These are phyloP conservation scores for Sebastes miniatus DNA, from an alignment of 2,797 vertebrate species.

Conservation along the genomic window DNA sequence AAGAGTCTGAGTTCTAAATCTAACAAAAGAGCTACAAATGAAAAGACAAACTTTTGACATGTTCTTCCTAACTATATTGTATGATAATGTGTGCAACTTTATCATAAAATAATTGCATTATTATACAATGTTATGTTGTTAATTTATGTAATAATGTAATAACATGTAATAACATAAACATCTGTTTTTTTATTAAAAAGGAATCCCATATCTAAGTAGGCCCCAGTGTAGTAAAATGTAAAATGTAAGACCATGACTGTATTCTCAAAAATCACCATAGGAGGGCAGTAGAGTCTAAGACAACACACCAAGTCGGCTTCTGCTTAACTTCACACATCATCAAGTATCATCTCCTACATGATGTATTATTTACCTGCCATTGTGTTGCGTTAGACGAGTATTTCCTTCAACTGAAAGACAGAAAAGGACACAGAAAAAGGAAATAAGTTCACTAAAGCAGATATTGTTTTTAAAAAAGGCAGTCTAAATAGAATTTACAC, in stretches of 20 bases:
- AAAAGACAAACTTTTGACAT: not conserved
- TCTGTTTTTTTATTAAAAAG: not conserved
- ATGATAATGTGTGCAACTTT: not conserved
- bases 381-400: slow-evolving; percentile 54
- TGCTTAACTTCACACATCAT: not conserved
- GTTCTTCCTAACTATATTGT: not conserved
- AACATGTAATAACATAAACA: not conserved
- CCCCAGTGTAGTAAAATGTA: not conserved
- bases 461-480: not conserved
- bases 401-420: slow-evolving; percentile 63
- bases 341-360: not conserved
- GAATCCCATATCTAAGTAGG: not conserved
- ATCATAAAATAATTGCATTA: not conserved
- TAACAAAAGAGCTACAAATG: not conserved
- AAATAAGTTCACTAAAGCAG: not conserved
- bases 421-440: slow-evolving; percentile 24
- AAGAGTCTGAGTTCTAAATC: not conserved
- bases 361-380: slow-evolving; percentile 82
- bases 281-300: slow-evolving; percentile 56
- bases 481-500: not conserved
- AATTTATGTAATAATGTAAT: not conserved
- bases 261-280: slow-evolving; percentile 55
- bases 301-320: not conserved
- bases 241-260: not conserved
- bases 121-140: not conserved